A percentile compares a stretch with the other conserved stretches of the same genome.
These are phyloP conservation scores for Platycheirus rosarum DNA, from an alignment of 2,888 invertebrate genomes.

Conservation along the genomic window DNA sequence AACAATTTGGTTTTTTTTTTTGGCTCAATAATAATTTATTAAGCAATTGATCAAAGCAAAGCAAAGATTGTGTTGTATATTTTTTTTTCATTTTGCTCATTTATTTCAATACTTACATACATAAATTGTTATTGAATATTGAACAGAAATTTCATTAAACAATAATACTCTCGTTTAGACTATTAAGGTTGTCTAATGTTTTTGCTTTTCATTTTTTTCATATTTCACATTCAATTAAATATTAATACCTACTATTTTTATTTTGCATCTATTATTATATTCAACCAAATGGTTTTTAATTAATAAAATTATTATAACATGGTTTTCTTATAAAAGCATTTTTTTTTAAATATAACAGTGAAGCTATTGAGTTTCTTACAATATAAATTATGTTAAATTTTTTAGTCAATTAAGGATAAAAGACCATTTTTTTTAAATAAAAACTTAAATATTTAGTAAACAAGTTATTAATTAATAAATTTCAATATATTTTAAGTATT, in stretches of 20 bases:
- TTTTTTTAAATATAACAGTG: conserved; percentile 1
- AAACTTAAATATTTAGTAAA: no score
- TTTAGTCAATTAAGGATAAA: no score
- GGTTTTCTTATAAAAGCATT: background rate
- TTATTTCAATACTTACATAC: conserved; percentile 39
- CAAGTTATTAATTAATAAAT: no score
- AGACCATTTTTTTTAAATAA: no score
- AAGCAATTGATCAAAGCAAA: conserved; percentile 63
- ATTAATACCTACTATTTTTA: conserved; percentile 2
- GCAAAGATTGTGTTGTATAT: conserved; percentile 30
- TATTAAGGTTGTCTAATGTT: background rate
- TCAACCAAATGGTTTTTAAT: conserved; percentile 35
- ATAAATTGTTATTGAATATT: conserved; percentile 14
- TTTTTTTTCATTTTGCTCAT: conserved; percentile 12
- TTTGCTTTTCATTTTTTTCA: conserved; percentile 21
- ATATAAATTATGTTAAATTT: no score
- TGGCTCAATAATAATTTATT: conserved; percentile 18
- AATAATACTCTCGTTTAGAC: conserved; percentile 31
- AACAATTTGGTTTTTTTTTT: conserved; percentile 46
- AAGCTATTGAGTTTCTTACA: conserved; percentile 10
- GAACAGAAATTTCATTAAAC: conserved; percentile 25
- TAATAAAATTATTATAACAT: background rate
- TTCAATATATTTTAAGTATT: no score
- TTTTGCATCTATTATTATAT: conserved; percentile 19
- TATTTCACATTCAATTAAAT: no score